Conservation (phyloP, 2,888 invertebrate genomes). For the Drosophila austrosaltans region DNA sequence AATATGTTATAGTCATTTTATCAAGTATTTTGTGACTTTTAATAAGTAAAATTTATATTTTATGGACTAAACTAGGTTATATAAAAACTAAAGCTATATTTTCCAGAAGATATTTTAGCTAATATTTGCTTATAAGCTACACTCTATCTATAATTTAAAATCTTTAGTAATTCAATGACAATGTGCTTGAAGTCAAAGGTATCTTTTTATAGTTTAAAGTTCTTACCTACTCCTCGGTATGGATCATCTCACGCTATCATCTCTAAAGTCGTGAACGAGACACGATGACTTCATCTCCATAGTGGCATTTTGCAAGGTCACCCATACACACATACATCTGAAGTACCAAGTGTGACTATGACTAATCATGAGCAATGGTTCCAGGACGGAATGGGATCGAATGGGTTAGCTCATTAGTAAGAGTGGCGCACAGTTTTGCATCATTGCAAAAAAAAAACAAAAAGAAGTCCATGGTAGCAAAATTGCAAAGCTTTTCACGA, state of each 20-base stretch:
- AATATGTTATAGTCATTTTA: neutral
- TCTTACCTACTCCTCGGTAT: too few species aligned
- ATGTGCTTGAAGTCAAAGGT: too few species aligned
- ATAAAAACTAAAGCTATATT: too few species aligned
- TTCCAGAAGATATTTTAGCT: too few species aligned
- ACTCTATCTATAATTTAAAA: too few species aligned
- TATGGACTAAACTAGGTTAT: too few species aligned
- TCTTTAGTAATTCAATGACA: too few species aligned
- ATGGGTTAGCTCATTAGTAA: slow-evolving; percentile 43
- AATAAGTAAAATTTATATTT: too few species aligned
- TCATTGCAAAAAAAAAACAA: slow-evolving; percentile 45
- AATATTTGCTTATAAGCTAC: too few species aligned
- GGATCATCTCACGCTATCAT: slow-evolving; percentile 30
- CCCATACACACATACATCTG: slow-evolving; percentile 10
- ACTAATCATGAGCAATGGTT: slow-evolving; percentile 64
- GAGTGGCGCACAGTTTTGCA: slow-evolving; percentile 56
- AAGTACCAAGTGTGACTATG: slow-evolving; percentile 56
- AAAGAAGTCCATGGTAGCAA: slow-evolving; percentile 29
- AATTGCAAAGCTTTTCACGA: slow-evolving; percentile 9
- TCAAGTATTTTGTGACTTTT: neutral
- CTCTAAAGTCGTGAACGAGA: neutral
- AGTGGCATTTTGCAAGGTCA: slow-evolving; percentile 37
- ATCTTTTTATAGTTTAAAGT: too few species aligned
- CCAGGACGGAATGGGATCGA: slow-evolving; percentile 39
- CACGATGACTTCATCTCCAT: slow-evolving; percentile 13